A percentile compares a stretch with the other conserved stretches of the same genome.
Evolutionary conservation across 1,140 invertebrate genomes (phyloP).

Genomic region (Gryon sp.): DNA sequence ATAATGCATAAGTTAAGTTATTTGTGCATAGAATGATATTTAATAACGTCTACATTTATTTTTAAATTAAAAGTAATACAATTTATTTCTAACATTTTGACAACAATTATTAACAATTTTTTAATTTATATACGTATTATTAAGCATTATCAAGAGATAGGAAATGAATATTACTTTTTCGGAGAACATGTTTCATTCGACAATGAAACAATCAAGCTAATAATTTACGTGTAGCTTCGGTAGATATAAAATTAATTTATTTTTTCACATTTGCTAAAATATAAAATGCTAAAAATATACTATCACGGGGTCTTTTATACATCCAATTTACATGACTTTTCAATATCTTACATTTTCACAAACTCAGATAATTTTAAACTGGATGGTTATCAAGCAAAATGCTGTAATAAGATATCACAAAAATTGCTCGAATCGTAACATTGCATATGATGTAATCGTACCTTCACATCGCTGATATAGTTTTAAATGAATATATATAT

Average conservation of each 20-base stretch:
- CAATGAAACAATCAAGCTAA: constrained; percentile 4
- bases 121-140: too few species aligned
- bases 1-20: too few species aligned
- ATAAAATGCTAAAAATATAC: constrained; percentile 4
- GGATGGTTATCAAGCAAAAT: constrained; percentile 53
- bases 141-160: too few species aligned
- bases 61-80: too few species aligned
- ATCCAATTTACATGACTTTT: constrained; percentile 36
- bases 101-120: too few species aligned
- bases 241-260: constrained; percentile 13
- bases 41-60: too few species aligned
- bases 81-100: too few species aligned
- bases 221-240: constrained; percentile 7
- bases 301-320: constrained; percentile 10
- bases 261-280: constrained; percentile 21
- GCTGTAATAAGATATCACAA: constrained; percentile 53
- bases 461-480: too few species aligned
- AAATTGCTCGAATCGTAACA: constrained; percentile 45
- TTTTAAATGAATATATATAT: too few species aligned
- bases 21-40: too few species aligned
- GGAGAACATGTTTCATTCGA: constrained; percentile 12
- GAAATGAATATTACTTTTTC: too few species aligned
- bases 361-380: constrained; percentile 28
- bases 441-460: constrained; percentile 53
- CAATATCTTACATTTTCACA: constrained; percentile 50